phyloP scores from a whole-genome alignment of 2,113 vertebrate species.

The Hucho hucho region DNA sequence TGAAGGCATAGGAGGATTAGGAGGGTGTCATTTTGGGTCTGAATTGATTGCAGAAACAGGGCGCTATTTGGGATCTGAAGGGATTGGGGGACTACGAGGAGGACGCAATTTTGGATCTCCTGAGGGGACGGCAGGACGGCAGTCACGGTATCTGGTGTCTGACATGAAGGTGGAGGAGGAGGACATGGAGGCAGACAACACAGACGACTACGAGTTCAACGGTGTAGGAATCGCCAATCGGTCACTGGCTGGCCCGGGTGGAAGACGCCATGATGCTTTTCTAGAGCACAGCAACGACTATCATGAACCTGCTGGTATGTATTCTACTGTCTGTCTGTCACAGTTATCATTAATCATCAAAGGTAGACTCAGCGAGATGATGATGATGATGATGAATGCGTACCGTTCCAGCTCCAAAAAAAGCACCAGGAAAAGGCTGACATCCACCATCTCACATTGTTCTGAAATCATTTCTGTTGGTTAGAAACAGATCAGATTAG shows the following conservation, averaged over 20 bases:
- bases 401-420: too few species aligned
- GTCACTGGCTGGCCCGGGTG: neutral
- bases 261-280: neutral
- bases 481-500: too few species aligned
- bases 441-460: too few species aligned
- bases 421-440: too few species aligned
- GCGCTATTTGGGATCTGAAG: slow-evolving; percentile 19
- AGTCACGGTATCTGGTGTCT: slow-evolving; percentile 19
- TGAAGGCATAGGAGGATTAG: neutral
- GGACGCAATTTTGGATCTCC: neutral
- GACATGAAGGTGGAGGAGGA: slow-evolving; percentile 53
- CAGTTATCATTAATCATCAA: too few species aligned
- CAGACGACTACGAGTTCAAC: slow-evolving; percentile 44
- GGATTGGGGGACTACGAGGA: neutral
- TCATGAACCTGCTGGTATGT: slow-evolving; percentile 28
- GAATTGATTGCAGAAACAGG: neutral
- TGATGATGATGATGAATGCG: too few species aligned
- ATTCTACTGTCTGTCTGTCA: neutral
- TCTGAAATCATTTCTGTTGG: too few species aligned
- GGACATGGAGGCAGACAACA: slow-evolving; percentile 43
- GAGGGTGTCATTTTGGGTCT: slow-evolving; percentile 6
- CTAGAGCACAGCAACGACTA: slow-evolving; percentile 10
- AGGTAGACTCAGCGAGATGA: too few species aligned
- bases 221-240: slow-evolving; percentile 7
- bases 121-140: neutral